Evolutionary conservation across 92 coral and sea anemone species (phyloP), one percentile per base, ranked within the genome.

Genomic region (Nematostella vectensis): DNA sequence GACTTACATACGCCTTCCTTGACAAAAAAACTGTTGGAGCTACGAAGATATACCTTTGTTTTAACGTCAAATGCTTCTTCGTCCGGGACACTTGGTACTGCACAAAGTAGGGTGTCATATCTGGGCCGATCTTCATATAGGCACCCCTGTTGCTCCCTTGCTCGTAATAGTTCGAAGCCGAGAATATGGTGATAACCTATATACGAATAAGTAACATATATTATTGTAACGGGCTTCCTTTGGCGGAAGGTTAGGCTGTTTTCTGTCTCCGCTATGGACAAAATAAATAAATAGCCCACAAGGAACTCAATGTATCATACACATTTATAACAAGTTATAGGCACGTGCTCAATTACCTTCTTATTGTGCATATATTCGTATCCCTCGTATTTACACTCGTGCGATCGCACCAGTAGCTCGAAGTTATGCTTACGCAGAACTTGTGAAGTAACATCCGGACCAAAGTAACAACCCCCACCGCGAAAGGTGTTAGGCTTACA

Each of bases 381-480:
- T 48, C 98, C 98, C 51, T 91, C 98, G 29, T 70, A 74, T 69
- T 81, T 82, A 47, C 98, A 91, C 67, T 91, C 96, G 31, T 89
- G 96, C 0, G 96, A 89, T 20, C 97, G 67, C 1, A 89, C 91
- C 54, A 89, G 55, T 48, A 89, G 73, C 47, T 89, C 94, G 18
- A 89, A 57, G 31, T 71, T 48, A 51, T 89, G 97, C 54, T 79
- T 87, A 39, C 64, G 69, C 53, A 89, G 67, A 45, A 89, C 74
- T 61, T 82, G 79, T 21, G 70, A 59, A 31, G 97, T 89, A 31
- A 89, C 73, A 50, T 91, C 98, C 24, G 98, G 98, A 11, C 98
- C 98, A 78, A 91, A 91, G 61, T 91, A 91, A 44, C 98, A 91
- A 0, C 98, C 98, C 0, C 95, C 98, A n/a, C 98, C 98, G 27